Conservation (phyloP, 2,113 vertebrate species). For the Xerus inauris region DNA sequence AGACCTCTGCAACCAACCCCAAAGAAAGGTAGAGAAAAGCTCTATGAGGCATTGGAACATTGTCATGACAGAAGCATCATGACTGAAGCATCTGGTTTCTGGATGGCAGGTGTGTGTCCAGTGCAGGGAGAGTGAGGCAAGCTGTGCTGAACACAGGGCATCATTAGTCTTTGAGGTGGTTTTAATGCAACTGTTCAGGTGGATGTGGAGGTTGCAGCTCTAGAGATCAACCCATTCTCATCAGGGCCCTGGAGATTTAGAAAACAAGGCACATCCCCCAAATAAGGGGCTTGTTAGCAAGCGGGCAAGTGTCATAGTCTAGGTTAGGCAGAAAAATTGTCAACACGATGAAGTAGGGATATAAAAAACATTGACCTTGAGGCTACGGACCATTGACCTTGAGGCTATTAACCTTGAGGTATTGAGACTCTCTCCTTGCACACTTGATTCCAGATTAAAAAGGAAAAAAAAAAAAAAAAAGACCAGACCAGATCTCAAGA, state of each 20-base stretch:
- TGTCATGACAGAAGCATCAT: too few species aligned
- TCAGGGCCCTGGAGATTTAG: background rate
- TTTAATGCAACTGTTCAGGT: background rate
- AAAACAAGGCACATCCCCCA: background rate
- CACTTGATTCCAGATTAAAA: background rate
- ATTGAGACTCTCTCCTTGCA: background rate
- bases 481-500: background rate
- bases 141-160: background rate
- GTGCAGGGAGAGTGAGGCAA: background rate
- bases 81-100: background rate
- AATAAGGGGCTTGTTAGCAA: background rate
- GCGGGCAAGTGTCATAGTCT: background rate
- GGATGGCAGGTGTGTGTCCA: background rate
- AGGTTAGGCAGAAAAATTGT: background rate
- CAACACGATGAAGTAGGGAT: background rate
- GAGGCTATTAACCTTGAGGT: too few species aligned
- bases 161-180: background rate
- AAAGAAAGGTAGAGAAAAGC: background rate
- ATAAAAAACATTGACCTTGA: background rate
- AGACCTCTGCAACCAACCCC: background rate
- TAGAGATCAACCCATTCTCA: background rate
- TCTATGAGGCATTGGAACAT: background rate
- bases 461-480: too few species aligned
- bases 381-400: too few species aligned
- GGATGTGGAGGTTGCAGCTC: background rate